phyloP scores from a whole-genome alignment of 2,888 invertebrate genomes.

The Lottia gigantea region DNA sequence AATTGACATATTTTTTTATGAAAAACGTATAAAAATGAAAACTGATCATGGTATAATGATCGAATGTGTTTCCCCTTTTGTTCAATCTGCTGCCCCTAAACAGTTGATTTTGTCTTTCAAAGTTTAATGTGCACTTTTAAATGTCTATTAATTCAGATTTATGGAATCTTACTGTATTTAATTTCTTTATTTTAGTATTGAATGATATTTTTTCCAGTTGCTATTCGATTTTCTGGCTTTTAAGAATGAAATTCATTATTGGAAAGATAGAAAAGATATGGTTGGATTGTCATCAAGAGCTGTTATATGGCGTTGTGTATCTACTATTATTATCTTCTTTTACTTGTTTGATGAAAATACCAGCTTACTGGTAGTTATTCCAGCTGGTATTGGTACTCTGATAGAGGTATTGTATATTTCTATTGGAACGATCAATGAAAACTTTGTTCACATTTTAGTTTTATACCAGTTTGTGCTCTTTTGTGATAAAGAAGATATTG shows the following conservation, averaged over 20 bases:
- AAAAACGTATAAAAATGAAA: not conserved
- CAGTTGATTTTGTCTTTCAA: too few relatives aligned
- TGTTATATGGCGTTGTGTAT: constrained; percentile 92
- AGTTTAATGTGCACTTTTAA: too few relatives aligned
- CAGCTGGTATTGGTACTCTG: constrained; percentile 85
- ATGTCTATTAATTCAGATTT: too few relatives aligned
- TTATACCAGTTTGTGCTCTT: too few relatives aligned
- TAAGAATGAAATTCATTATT: constrained; percentile 96
- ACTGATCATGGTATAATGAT: not conserved
- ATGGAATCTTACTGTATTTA: too few relatives aligned
- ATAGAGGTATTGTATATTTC: constrained; percentile 80
- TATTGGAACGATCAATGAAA: too few relatives aligned
- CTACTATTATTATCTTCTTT: constrained; percentile 84
- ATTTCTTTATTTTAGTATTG: too few relatives aligned
- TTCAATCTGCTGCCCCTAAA: too few relatives aligned
- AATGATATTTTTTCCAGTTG: constrained; percentile 53
- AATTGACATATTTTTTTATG: not conserved
- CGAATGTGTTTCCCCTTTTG: too few relatives aligned
- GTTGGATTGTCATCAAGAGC: constrained; percentile 88
- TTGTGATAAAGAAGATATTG: too few relatives aligned
- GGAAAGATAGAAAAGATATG: constrained; percentile 86
- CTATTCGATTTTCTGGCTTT: constrained; percentile 96
- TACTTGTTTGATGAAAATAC: constrained; percentile 93
- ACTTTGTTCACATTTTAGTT: too few relatives aligned
- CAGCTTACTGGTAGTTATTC: constrained; percentile 86